Percentiles rank a stretch among this genome's conserved stretches.
Evolutionary conservation across 2,113 vertebrate species (phyloP).

Genomic region (Camelus dromedarius): DNA sequence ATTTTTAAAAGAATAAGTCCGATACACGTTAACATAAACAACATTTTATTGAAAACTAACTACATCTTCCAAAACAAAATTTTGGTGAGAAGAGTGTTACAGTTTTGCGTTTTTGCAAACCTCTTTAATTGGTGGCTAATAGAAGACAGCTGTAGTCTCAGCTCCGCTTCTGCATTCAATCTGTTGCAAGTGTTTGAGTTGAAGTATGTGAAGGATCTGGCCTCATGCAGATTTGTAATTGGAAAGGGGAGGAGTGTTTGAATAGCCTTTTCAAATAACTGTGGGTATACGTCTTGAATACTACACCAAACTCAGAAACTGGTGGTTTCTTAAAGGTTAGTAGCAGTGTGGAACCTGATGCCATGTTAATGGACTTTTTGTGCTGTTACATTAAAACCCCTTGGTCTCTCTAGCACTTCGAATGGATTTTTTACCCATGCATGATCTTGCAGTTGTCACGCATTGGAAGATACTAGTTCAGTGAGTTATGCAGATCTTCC

Average conservation of each 20-base stretch:
- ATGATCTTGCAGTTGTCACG: conserved; percentile 30
- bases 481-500: neutral
- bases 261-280: conserved; percentile 57
- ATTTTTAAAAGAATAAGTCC: neutral
- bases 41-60: conserved; percentile 50
- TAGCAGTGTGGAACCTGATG: neutral
- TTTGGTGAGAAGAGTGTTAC: conserved; percentile 48
- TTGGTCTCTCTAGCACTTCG: neutral
- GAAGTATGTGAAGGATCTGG: conserved; percentile 55
- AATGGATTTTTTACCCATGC: conserved; percentile 41
- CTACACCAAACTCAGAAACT: conserved; percentile 53
- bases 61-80: neutral
- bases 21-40: conserved; percentile 37
- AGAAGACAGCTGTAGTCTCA: conserved; percentile 51
- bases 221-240: conserved; percentile 39
- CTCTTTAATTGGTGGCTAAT: conserved; percentile 48
- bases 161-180: conserved; percentile 30
- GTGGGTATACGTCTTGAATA: conserved; percentile 47
- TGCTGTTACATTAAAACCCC: conserved; percentile 28
- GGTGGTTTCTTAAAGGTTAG: conserved; percentile 43
- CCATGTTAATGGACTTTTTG: neutral
- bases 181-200: conserved; percentile 33
- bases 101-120: conserved; percentile 61
- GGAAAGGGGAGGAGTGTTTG: conserved; percentile 57
- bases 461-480: conserved; percentile 1